These are phyloP conservation scores for Anastatus disparis DNA, from an alignment of 1,140 invertebrate genomes.

Conservation along the genomic window DNA sequence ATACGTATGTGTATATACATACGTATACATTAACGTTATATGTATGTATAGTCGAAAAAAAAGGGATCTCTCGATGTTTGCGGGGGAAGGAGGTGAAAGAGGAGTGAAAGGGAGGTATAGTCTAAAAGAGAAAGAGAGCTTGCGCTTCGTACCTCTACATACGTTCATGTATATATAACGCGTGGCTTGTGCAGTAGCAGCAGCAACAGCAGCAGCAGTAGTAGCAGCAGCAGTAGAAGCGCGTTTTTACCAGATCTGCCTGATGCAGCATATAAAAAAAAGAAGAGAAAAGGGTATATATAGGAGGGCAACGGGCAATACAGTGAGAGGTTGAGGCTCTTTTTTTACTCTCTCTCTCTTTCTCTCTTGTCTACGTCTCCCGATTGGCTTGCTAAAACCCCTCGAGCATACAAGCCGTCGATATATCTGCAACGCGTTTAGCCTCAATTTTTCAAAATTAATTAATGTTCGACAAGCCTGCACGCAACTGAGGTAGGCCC, in stretches of 20 bases:
- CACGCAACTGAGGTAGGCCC: background rate
- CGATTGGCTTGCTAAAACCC: slow-evolving; percentile 57
- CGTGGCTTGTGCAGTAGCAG: background rate
- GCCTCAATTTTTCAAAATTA: slow-evolving; percentile 58
- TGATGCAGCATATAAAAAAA: slow-evolving; percentile 24
- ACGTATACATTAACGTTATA: too few relatives aligned
- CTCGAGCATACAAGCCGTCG: slow-evolving; percentile 51
- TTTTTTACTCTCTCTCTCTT: too few relatives aligned
- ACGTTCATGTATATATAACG: slow-evolving; percentile 1
- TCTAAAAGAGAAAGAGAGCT: slow-evolving; percentile 33
- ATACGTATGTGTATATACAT: too few relatives aligned
- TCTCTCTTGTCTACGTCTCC: slow-evolving; percentile 48
- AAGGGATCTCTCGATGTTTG: slow-evolving; percentile 35
- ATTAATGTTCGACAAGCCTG: slow-evolving; percentile 60
- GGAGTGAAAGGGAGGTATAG: slow-evolving; percentile 16
- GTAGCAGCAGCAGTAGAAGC: background rate
- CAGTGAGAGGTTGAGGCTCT: too few relatives aligned
- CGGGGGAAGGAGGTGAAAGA: background rate
- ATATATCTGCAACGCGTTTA: slow-evolving; percentile 37
- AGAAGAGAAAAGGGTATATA: background rate
- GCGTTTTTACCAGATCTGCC: slow-evolving; percentile 40
- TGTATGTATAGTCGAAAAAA: slow-evolving; percentile 33
- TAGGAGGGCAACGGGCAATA: slow-evolving; percentile 38
- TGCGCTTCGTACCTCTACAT: background rate
- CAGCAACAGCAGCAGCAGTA: background rate